Percentiles rank a stretch among this genome's conserved stretches.
These are phyloP conservation scores for Thalassarche chlororhynchos DNA, from an alignment of 2,113 vertebrate genomes.

Conservation along the genomic window DNA sequence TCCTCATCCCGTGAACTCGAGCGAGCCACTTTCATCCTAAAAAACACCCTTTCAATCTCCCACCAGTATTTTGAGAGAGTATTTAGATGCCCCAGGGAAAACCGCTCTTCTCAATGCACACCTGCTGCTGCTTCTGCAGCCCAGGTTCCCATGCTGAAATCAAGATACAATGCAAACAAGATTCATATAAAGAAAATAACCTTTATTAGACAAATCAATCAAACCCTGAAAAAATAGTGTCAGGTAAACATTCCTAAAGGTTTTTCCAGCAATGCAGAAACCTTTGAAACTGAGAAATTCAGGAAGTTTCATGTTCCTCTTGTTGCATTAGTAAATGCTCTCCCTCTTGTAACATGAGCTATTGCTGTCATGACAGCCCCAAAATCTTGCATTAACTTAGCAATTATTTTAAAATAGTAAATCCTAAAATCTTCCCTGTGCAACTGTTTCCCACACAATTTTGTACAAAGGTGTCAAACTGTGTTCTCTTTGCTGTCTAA, in stretches of 20 bases:
- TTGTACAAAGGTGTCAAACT: not conserved
- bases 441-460: not conserved
- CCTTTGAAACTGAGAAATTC: not conserved
- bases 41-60: not conserved
- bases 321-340: not conserved
- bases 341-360: not conserved
- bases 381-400: not conserved
- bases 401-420: not conserved
- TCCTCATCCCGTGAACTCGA: rapidly evolving
- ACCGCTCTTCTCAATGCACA: rapidly evolving
- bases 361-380: not conserved
- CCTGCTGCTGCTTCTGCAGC: not conserved
- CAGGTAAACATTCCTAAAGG: conserved; percentile 16
- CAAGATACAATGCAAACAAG: not conserved
- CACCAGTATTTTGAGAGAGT: no score
- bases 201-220: conserved; percentile 63
- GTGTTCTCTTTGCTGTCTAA: not conserved
- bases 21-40: not conserved
- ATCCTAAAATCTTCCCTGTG: not conserved
- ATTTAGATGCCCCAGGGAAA: not conserved
- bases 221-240: conserved; percentile 42
- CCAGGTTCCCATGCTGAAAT: not conserved
- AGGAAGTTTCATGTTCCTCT: not conserved
- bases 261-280: conserved; percentile 51
- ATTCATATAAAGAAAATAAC: conserved; percentile 46